A percentile compares a stretch with the other conserved stretches of the same genome.
Evolutionary conservation across 2,113 vertebrate species (phyloP).

Genomic region (Kryptolebias marmoratus): DNA sequence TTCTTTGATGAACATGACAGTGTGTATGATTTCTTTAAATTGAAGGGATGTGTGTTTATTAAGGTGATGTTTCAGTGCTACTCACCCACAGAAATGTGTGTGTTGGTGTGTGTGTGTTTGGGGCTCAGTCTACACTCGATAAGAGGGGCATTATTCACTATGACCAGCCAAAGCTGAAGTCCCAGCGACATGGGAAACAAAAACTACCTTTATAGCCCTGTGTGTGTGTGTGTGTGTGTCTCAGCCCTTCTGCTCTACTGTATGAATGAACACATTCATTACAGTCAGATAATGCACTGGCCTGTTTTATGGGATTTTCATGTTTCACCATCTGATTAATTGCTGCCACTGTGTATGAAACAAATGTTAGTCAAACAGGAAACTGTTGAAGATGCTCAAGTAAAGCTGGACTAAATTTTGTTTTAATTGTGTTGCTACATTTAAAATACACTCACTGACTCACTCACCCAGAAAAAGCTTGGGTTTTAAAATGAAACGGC

Average conservation of each 20-base stretch:
- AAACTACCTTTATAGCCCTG: conserved; percentile 68
- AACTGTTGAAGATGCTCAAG: conserved; percentile 8
- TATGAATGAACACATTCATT: conserved; percentile 66
- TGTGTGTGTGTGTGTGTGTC: conserved; percentile 35
- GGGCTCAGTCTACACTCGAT: conserved; percentile 48
- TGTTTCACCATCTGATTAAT: conserved; percentile 31
- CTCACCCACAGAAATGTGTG: not conserved
- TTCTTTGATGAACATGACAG: not conserved
- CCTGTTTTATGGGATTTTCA: conserved; percentile 48
- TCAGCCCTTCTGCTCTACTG: conserved; percentile 26
- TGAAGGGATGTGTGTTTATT: not conserved
- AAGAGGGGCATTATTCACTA: conserved; percentile 74
- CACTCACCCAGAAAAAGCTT: not conserved
- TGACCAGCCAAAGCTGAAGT: conserved; percentile 72
- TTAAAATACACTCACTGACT: not conserved
- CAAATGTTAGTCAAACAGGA: not conserved
- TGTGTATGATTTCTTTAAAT: not conserved
- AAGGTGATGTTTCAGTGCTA: not conserved
- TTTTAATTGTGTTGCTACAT: not conserved
- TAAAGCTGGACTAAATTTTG: not conserved
- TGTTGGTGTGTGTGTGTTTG: conserved; percentile 9
- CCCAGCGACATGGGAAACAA: conserved; percentile 65
- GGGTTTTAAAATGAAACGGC: too few species aligned
- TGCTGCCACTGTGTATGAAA: conserved; percentile 5
- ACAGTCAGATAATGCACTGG: conserved; percentile 32